Conservation (phyloP, 64 coral and sea anemone genomes). For the Pocillopora verrucosa region DNA sequence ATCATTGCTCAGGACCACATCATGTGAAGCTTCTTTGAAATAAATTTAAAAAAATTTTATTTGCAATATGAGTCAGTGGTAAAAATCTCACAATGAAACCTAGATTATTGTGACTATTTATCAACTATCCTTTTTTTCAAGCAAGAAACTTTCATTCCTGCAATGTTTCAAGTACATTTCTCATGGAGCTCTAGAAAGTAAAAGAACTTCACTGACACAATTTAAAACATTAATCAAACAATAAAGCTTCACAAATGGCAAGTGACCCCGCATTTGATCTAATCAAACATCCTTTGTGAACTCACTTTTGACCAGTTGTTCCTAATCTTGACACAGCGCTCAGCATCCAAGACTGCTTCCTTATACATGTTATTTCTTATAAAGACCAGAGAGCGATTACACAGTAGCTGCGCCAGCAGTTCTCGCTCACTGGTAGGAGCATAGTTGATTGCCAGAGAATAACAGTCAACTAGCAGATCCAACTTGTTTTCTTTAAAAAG, state of each 20-base stretch:
- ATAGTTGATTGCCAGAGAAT: conserved; percentile 57
- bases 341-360: conserved; percentile 45
- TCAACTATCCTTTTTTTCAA: no score
- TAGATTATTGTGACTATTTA: no score
- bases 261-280: no score
- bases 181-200: no score
- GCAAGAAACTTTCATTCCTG: no score
- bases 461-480: conserved; percentile 43
- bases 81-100: no score
- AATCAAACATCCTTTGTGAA: background rate
- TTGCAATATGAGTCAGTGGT: no score
- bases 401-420: conserved; percentile 38
- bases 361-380: conserved; percentile 26
- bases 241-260: background rate
- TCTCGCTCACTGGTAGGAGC: conserved; percentile 32
- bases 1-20: no score
- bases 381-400: conserved; percentile 48
- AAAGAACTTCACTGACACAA: no score
- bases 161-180: no score
- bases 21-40: no score
- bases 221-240: background rate
- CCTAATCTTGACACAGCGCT: conserved; percentile 32
- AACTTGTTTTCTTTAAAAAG: conserved; percentile 29
- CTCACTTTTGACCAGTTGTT: conserved; percentile 48
- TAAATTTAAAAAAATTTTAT: no score